Percentiles rank a stretch among this genome's conserved stretches.
phyloP scores from a whole-genome alignment of 2,888 invertebrate species.

The Eupithecia inturbata region DNA sequence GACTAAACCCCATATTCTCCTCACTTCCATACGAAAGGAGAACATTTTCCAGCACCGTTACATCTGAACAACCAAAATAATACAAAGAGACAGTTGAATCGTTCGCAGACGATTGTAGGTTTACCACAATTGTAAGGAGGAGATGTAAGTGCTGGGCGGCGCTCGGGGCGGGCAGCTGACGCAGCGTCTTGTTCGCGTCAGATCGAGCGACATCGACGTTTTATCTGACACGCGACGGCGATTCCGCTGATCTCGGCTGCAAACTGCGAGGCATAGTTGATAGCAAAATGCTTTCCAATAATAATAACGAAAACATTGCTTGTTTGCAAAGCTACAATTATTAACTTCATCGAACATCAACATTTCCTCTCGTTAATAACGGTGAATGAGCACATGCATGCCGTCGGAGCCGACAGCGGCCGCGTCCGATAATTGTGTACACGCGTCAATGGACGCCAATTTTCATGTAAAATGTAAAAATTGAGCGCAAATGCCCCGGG shows the following conservation, averaged over 20 bases:
- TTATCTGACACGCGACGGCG: conserved; percentile 32
- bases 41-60: neutral
- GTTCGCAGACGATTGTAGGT: neutral
- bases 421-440: conserved; percentile 65
- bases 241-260: conserved; percentile 27
- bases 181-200: conserved; percentile 25
- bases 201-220: conserved; percentile 30
- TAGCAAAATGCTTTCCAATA: neutral
- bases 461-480: conserved; percentile 64
- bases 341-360: neutral
- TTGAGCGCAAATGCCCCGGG: conserved; percentile 29
- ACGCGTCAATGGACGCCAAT: conserved; percentile 58
- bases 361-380: neutral
- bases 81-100: neutral
- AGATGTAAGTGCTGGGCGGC: neutral
- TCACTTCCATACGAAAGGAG: neutral
- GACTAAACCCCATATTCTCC: neutral
- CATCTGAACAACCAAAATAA: neutral
- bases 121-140: conserved; percentile 1
- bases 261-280: conserved; percentile 8
- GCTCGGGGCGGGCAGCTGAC: neutral
- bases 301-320: neutral
- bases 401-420: conserved; percentile 34
- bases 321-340: neutral
- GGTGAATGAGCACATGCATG: neutral